phyloP scores from a whole-genome alignment of 1,140 invertebrate genomes.

The Bombus waltoni region DNA sequence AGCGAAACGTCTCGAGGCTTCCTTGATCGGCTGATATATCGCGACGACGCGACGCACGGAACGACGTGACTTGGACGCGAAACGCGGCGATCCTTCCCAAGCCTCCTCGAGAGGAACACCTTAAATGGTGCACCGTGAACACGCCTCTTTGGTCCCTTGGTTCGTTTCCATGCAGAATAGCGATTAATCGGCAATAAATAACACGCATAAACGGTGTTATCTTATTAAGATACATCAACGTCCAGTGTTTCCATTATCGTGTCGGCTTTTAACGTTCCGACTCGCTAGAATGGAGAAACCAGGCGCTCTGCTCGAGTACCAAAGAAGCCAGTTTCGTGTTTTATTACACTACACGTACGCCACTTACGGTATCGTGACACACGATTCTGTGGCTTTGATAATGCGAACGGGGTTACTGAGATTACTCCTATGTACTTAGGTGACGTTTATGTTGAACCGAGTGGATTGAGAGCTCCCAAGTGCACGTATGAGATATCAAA shows the following conservation, averaged over 20 bases:
- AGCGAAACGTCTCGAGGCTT: conserved; percentile 35
- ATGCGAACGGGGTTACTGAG: background rate
- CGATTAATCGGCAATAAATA: conserved; percentile 46
- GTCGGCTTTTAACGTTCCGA: conserved; percentile 17
- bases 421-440: background rate
- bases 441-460: background rate
- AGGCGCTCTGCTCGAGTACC: background rate
- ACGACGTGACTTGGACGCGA: conserved; percentile 20
- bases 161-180: background rate
- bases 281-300: conserved; percentile 1
- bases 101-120: conserved; percentile 16
- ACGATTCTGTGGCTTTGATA: background rate
- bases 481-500: background rate
- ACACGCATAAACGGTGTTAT: conserved; percentile 30
- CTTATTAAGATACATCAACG: conserved; percentile 50
- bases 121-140: conserved; percentile 32
- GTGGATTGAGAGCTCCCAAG: background rate
- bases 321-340: background rate
- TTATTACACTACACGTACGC: conserved; percentile 6
- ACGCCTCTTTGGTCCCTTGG: background rate
- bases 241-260: conserved; percentile 43
- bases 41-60: conserved; percentile 7
- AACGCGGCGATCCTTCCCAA: background rate
- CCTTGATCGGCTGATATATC: conserved; percentile 30
- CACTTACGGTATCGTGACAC: background rate